Percentiles rank a stretch among this genome's conserved stretches.
Conservation (phyloP, 2,888 invertebrate species). For the Mylabris sibirica region DNA sequence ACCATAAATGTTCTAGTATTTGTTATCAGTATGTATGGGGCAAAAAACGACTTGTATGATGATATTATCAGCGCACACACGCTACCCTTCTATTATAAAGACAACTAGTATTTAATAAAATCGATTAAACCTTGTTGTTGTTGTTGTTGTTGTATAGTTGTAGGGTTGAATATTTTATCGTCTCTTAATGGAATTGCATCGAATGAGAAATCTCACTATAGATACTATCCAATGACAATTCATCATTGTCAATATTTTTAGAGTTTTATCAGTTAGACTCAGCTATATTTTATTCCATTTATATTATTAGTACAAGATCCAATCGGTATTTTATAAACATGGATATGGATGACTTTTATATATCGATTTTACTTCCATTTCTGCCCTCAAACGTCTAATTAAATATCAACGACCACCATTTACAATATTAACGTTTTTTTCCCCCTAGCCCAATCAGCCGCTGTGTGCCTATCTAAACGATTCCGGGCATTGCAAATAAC, state of each 20-base stretch:
- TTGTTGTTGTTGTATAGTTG: too few relatives aligned
- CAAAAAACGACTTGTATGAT: neutral
- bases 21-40: neutral
- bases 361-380: neutral
- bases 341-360: neutral
- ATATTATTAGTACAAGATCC: neutral
- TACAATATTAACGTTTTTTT: neutral
- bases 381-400: neutral
- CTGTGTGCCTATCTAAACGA: neutral
- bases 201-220: neutral
- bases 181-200: neutral
- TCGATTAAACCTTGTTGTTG: neutral
- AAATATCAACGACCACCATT: constrained; percentile 9
- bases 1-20: constrained; percentile 26
- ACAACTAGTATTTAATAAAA: neutral
- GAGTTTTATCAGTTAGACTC: constrained; percentile 5
- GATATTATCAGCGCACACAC: neutral
- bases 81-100: neutral
- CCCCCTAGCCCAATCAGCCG: neutral
- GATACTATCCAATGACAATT: constrained; percentile 8
- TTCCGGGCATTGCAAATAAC: neutral
- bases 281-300: constrained; percentile 1
- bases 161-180: constrained; percentile 6
- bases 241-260: constrained; percentile 19
- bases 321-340: neutral